Evolutionary conservation across 2,113 vertebrate genomes (phyloP).

Genomic region (Manacus vitellinus): DNA sequence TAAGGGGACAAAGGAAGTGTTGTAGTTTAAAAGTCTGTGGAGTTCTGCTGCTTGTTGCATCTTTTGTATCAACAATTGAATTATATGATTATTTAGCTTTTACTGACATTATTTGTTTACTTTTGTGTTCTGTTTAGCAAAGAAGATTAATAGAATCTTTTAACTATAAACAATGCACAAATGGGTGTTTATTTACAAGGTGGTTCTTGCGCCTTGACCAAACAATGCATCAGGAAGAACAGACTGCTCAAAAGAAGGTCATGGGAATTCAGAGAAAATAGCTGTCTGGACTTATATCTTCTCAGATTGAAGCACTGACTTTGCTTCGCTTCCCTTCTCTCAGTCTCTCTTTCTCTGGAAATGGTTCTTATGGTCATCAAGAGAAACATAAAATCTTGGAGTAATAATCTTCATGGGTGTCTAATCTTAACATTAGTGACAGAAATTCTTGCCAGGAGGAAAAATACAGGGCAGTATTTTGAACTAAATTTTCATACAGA

Average conservation of each 20-base stretch:
- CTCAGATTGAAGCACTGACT: background rate
- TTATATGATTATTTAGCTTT: background rate
- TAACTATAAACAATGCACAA: background rate
- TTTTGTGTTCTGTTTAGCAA: background rate
- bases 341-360: background rate
- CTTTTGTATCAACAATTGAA: background rate
- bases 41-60: background rate
- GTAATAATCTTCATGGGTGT: background rate
- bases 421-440: background rate
- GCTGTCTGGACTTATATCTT: background rate
- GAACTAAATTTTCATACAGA: background rate
- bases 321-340: background rate
- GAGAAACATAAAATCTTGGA: background rate
- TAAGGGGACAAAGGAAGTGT: background rate
- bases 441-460: background rate
- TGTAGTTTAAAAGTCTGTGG: background rate
- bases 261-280: background rate
- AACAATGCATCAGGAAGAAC: background rate
- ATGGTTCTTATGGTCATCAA: background rate
- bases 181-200: background rate
- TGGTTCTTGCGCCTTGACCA: background rate
- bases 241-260: background rate
- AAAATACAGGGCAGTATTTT: background rate
- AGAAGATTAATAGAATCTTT: background rate
- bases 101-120: background rate